These are phyloP conservation scores for Epistrophe grossulariae DNA, from an alignment of 2,888 invertebrate species.

Conservation along the genomic window DNA sequence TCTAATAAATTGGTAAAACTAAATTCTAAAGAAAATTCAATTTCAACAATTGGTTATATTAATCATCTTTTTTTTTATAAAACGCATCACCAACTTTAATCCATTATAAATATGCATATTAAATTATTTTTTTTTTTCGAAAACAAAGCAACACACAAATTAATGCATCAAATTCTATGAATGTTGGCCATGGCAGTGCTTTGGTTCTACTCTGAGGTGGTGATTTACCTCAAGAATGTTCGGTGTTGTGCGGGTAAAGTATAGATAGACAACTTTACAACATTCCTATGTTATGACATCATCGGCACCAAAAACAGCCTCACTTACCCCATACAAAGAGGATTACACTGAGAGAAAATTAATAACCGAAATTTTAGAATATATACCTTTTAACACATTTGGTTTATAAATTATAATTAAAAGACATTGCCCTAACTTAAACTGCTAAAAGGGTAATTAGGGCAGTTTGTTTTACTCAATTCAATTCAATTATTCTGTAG, in stretches of 20 bases:
- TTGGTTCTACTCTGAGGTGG: constrained; percentile 13
- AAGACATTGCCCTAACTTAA: no score
- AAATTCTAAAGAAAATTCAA: constrained; percentile 43
- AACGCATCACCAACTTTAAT: constrained; percentile 15
- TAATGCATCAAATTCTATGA: constrained; percentile 19
- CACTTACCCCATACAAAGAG: constrained; percentile 5
- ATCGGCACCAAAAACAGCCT: constrained; percentile 12
- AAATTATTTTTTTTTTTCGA: constrained; percentile 7
- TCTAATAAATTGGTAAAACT: constrained; percentile 1
- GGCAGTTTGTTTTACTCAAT: no score
- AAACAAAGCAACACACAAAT: constrained; percentile 51
- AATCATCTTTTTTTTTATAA: constrained; percentile 6
- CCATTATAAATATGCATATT: constrained; percentile 49
- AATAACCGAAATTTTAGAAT: background rate
- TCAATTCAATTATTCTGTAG: no score
- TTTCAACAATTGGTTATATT: background rate
- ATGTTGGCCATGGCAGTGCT: constrained; percentile 44
- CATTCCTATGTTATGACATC: constrained; percentile 66
- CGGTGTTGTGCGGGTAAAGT: constrained; percentile 16
- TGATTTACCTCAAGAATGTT: background rate
- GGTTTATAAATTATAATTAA: no score
- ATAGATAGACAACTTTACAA: constrained; percentile 36
- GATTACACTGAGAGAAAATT: background rate
- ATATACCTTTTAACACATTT: no score
- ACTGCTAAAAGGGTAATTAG: no score